Percentiles rank a stretch among this genome's conserved stretches.
These are phyloP conservation scores for Notocelia uddmanniana DNA, from an alignment of 2,888 invertebrate genomes.

Conservation along the genomic window DNA sequence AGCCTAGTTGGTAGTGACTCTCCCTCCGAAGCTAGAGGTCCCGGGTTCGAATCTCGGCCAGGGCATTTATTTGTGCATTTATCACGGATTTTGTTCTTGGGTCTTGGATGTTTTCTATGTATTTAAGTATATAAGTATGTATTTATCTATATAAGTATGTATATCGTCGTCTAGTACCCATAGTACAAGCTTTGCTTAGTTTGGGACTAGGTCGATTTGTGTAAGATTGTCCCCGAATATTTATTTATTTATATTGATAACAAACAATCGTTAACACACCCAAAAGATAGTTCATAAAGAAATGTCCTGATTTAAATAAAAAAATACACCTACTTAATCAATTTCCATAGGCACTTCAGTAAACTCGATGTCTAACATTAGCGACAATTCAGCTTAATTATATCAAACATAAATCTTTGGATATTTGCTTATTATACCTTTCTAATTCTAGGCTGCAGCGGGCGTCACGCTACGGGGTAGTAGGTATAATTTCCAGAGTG, in stretches of 20 bases:
- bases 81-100: too few species aligned
- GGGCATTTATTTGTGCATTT: too few species aligned
- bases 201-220: too few species aligned
- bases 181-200: too few species aligned
- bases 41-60: too few species aligned
- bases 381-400: slow-evolving; percentile 68
- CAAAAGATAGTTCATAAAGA: neutral
- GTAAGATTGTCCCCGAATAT: too few species aligned
- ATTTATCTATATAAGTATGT: too few species aligned
- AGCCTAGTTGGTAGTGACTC: too few species aligned
- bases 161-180: too few species aligned
- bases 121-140: too few species aligned
- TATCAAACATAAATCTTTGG: slow-evolving; percentile 73
- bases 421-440: slow-evolving; percentile 75
- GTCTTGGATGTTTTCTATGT: too few species aligned
- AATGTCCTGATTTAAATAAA: slow-evolving; percentile 22
- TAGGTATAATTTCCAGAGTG: slow-evolving; percentile 62
- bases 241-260: neutral
- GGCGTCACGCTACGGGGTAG: slow-evolving; percentile 69
- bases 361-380: slow-evolving; percentile 61
- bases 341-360: slow-evolving; percentile 29
- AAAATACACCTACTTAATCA: slow-evolving; percentile 32
- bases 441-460: slow-evolving; percentile 70
- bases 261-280: neutral
- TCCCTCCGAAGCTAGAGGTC: too few species aligned